phyloP scores from a whole-genome alignment of 92 coral and sea anemone species.

The Porites evermanni region DNA sequence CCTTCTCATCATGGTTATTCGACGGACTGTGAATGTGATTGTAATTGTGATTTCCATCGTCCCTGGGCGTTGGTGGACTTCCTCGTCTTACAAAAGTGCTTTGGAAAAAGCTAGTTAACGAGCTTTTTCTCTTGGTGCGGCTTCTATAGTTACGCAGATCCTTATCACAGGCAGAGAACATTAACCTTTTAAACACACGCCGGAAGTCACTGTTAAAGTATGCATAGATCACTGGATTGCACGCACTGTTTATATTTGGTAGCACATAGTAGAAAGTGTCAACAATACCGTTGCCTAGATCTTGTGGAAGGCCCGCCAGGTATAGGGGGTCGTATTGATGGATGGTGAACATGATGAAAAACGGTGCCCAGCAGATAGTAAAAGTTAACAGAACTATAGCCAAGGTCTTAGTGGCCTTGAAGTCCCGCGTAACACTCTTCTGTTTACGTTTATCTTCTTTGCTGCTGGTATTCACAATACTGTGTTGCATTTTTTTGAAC shows the following conservation, averaged over 20 bases:
- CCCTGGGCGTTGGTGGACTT: conserved; percentile 7
- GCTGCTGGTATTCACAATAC: not conserved
- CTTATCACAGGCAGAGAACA: conserved; percentile 43
- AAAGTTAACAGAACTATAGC: conserved; percentile 93
- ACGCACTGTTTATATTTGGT: conserved; percentile 93
- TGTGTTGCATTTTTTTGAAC: not conserved
- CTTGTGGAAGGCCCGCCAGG: conserved; percentile 5
- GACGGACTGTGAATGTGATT: not conserved
- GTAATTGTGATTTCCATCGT: conserved; percentile 30
- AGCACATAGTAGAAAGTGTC: conserved; percentile 57
- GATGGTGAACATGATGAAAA: conserved; percentile 84
- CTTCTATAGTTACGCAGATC: conserved; percentile 4
- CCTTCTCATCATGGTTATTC: not conserved
- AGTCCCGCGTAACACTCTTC: conserved; percentile 73
- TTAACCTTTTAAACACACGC: conserved; percentile 87
- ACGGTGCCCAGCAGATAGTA: conserved; percentile 96
- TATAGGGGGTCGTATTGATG: conserved; percentile 55
- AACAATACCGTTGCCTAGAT: conserved; percentile 37
- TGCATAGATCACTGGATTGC: conserved; percentile 96
- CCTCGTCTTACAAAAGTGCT: conserved; percentile 25
- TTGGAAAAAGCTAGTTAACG: conserved; percentile 56
- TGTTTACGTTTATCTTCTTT: conserved; percentile 70
- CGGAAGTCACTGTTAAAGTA: conserved; percentile 90
- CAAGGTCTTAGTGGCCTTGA: conserved; percentile 95
- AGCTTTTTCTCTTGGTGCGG: conserved; percentile 49